Percentiles rank a stretch among this genome's conserved stretches.
These are phyloP conservation scores for Cherax destructor DNA, from an alignment of 1,140 invertebrate genomes.

Conservation along the genomic window DNA sequence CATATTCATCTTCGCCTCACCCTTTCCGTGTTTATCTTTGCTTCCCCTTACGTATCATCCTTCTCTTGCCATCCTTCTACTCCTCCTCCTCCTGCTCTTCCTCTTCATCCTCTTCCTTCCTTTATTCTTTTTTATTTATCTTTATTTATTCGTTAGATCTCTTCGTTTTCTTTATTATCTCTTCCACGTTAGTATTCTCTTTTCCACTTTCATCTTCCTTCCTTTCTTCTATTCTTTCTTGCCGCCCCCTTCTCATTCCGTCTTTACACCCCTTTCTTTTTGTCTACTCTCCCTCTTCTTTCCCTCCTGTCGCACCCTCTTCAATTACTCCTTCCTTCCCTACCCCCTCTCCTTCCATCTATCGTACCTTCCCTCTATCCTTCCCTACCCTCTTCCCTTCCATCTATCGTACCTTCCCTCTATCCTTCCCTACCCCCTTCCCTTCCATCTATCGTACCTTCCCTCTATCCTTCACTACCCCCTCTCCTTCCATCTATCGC, in stretches of 20 bases:
- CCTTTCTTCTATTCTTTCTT: not conserved
- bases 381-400: no score
- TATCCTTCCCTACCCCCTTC: not conserved
- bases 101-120: not conserved
- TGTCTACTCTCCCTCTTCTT: no score
- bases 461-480: not conserved
- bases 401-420: no score
- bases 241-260: not conserved
- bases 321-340: not conserved
- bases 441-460: not conserved
- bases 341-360: not conserved
- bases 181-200: no score
- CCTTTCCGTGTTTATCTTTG: slow-evolving; percentile 4
- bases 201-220: not conserved
- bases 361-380: no score
- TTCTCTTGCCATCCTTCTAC: not conserved
- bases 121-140: not conserved
- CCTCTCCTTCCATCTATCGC: no score
- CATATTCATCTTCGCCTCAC: slow-evolving; percentile 13
- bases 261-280: not conserved
- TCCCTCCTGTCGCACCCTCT: not conserved
- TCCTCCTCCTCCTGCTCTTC: not conserved
- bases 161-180: no score
- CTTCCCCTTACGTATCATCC: not conserved
- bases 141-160: no score